phyloP scores from a whole-genome alignment of 2,113 vertebrate species.

The Jacana jacana region DNA sequence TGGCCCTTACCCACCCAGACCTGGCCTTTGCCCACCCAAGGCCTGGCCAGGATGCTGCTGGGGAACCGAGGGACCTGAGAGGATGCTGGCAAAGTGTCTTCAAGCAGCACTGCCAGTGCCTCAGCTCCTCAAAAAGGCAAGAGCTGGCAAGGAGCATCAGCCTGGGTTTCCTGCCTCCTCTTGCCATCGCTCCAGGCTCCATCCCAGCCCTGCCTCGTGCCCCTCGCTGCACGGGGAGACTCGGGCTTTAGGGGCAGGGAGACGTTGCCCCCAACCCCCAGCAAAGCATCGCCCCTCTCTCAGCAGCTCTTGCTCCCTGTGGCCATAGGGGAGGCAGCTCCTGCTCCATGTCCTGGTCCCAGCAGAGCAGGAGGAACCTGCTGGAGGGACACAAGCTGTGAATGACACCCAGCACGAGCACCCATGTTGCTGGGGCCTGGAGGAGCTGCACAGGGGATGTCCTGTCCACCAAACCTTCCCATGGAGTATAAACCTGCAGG shows the following conservation, averaged over 20 bases:
- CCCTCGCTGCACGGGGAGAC: neutral
- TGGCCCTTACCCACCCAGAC: too few relatives aligned
- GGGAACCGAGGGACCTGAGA: neutral
- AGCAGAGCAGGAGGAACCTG: neutral
- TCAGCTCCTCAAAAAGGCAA: neutral
- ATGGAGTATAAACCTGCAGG: neutral
- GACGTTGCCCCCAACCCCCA: too few relatives aligned
- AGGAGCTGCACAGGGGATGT: fast-evolving
- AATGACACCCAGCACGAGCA: fast-evolving
- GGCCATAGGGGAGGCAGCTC: fast-evolving
- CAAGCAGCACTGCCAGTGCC: neutral
- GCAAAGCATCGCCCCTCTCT: neutral
- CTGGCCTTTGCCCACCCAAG: fast-evolving
- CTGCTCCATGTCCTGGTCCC: neutral
- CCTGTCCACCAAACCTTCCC: neutral
- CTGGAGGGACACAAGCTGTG: fast-evolving
- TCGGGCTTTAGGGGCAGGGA: neutral
- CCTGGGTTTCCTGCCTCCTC: neutral
- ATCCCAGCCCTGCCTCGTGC: neutral
- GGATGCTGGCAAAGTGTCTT: neutral
- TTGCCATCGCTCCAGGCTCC: fast-evolving
- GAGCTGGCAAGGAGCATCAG: neutral
- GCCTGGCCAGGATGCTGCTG: neutral
- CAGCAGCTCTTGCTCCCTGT: neutral
- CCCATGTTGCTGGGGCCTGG: fast-evolving